Evolutionary conservation across 2,888 invertebrate species (phyloP), one percentile per base, ranked within the genome.

Genomic region (Auanema freiburgensis): DNA sequence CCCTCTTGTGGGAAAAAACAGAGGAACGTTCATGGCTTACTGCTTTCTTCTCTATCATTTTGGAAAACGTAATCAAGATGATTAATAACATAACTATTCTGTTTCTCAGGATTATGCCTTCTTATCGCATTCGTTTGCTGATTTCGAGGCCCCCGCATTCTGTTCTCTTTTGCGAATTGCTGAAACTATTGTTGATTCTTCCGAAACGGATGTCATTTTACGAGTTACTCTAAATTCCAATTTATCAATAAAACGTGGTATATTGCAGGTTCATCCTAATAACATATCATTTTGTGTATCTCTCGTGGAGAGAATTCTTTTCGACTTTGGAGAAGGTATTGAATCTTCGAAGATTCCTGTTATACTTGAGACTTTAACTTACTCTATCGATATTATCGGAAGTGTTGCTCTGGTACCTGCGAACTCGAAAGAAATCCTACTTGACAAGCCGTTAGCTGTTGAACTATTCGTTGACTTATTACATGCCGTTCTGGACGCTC

Each of bases 221-320:
- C 57, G 50, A 59, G 66, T 64, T 11, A 18, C 14, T 51, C n/a
- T 10, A 5, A 42, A 10, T 21, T 16, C 14, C 43, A 2, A 10
- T 42, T 61, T 52, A 16, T 21, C 33, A 43, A 11, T 18, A 2
- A 14, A n/a, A 46, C 25, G 24, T 24, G 12, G 2, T 16, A n/a
- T 42, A 42, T 46, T 65, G 46, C 40, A 69, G 69, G 55, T 67
- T 21, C 71, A 71, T 52, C 42, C 63, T 11, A 67, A 67, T 57
- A 73, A 73, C 42, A 51, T 71, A 11, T 54, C 58, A 21, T 71
- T 67, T 55, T 57, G 62, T 41, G 43, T 74, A 24, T 63, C 67
- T 57, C 40, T 70, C 18, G 16, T 73, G 33, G 59, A 61, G 42
- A 21, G 65, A 18, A 42, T 74, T 21, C 44, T 64, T 41, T 69